A percentile compares a stretch with the other conserved stretches of the same genome.
Evolutionary conservation across 1,140 invertebrate species (phyloP).

Genomic region (Geopemphigus sp.): DNA sequence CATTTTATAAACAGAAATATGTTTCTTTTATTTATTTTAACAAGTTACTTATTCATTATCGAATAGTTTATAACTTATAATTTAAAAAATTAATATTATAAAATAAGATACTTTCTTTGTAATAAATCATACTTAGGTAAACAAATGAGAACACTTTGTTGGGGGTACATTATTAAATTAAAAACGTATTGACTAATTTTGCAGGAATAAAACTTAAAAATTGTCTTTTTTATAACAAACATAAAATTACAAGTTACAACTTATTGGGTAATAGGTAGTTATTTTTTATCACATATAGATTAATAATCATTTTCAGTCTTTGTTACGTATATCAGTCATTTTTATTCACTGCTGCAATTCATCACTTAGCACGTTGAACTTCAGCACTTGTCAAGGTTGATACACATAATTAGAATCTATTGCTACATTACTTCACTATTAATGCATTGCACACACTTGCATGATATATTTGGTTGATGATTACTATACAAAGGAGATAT

Average conservation of each 20-base stretch:
- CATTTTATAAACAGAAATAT: too few relatives aligned
- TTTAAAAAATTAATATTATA: slow-evolving; percentile 1
- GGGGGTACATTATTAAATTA: background rate
- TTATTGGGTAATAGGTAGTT: background rate
- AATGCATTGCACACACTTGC: background rate
- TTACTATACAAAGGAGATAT: background rate
- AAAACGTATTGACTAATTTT: background rate
- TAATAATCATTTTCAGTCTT: slow-evolving; percentile 5
- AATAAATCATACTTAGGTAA: slow-evolving; percentile 3
- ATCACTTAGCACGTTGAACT: background rate
- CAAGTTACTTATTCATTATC: too few relatives aligned
- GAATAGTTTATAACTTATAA: too few relatives aligned
- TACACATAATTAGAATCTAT: slow-evolving; percentile 32
- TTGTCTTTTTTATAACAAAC: background rate
- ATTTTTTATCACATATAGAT: slow-evolving; percentile 14
- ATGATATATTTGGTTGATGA: background rate
- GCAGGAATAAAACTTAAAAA: background rate
- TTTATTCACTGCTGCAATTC: background rate
- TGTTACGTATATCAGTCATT: slow-evolving; percentile 4
- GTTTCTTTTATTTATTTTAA: too few relatives aligned
- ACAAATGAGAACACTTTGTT: background rate
- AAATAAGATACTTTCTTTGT: background rate
- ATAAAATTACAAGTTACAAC: background rate
- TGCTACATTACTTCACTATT: slow-evolving; percentile 4
- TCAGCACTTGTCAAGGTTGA: slow-evolving; percentile 22